These are phyloP conservation scores for Aix galericulata DNA, from an alignment of 2,113 vertebrate species.

Conservation along the genomic window DNA sequence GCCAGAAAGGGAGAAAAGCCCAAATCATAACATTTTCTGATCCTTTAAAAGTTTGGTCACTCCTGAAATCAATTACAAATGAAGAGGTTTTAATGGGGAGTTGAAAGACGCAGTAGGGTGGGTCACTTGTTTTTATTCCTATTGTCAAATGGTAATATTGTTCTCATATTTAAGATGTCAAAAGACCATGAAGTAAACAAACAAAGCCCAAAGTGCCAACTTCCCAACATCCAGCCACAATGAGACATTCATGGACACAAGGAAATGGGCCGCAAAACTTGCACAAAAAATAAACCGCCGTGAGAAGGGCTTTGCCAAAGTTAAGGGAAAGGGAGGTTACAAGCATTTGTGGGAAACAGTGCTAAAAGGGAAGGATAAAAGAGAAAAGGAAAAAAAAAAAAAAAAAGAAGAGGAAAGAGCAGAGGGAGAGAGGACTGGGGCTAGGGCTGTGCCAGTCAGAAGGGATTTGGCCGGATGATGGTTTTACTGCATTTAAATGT, in stretches of 20 bases:
- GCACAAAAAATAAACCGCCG: not conserved
- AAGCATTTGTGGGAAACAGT: constrained; percentile 13
- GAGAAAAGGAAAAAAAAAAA: not conserved
- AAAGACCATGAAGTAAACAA: not conserved
- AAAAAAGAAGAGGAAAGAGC: not conserved
- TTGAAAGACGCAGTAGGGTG: not conserved
- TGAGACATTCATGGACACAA: not conserved
- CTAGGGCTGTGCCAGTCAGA: not conserved
- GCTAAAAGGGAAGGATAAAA: not conserved
- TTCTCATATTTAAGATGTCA: not conserved
- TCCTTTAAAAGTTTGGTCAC: not conserved
- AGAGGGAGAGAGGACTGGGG: not conserved
- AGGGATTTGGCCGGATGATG: constrained; percentile 43
- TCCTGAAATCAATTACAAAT: not conserved
- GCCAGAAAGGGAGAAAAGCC: not conserved
- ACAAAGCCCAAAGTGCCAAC: not conserved
- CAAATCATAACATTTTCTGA: not conserved
- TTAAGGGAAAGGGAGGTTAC: not conserved
- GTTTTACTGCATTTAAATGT: not conserved
- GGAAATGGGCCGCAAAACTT: not conserved
- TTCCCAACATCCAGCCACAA: not conserved
- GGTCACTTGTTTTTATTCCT: not conserved
- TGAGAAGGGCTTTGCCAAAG: not conserved
- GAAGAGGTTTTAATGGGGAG: not conserved
- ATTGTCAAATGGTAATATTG: not conserved